Base-by-base conservation (phyloP, 1,140 invertebrate species). In the Drosophila tristis region DNA sequence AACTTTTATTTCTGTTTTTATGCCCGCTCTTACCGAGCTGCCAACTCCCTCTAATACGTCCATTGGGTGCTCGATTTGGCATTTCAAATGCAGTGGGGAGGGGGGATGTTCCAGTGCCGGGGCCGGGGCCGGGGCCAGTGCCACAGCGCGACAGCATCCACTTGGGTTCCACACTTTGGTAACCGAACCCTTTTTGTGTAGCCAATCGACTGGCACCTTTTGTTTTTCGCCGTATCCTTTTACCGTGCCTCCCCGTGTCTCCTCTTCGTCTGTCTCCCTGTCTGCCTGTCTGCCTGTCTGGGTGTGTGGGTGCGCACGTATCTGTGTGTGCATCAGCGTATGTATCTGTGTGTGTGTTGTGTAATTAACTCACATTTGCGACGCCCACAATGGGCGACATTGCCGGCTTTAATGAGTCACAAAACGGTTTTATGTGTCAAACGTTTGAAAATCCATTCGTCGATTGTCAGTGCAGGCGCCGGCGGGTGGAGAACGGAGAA, bases 361-460 rank as follows among this genome's bases (percentile, higher is more conserved):
- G 71, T 75, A 75, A 81, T 85, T 85, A 81, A 81, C 71, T 80
- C 74, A 50, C 74, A 84, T 66, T 60, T 49, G 58, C 54, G 23
- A 74, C 72, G 61, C 70, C 71, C 70, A 57, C 51, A 74, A 53
- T 39, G 70, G 60, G 60, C 42, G 54, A 54, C 65, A 70, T 58
- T 58, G 67, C 72, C 61, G 55, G 50, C 39, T 76, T 76, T 76
- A 76, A 86, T 82, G 84, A 85, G 82, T 87, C 78, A 74, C 78
- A 85, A 86, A 86, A 86, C 70, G 79, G 74, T 82, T 89, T 87
- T 78, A 87, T 87, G 84, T 87, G 74, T 82, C 79, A 82, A 87
- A 89, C 86, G 86, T 84, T 89, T 89, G 80, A 74, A 81, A 80
- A 80, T 49, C 72, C 71, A 74, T 79, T 74, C 67, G 59, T 55